These are phyloP conservation scores for Cerastis rubricosa DNA, from an alignment of 2,888 invertebrate genomes.

Conservation along the genomic window DNA sequence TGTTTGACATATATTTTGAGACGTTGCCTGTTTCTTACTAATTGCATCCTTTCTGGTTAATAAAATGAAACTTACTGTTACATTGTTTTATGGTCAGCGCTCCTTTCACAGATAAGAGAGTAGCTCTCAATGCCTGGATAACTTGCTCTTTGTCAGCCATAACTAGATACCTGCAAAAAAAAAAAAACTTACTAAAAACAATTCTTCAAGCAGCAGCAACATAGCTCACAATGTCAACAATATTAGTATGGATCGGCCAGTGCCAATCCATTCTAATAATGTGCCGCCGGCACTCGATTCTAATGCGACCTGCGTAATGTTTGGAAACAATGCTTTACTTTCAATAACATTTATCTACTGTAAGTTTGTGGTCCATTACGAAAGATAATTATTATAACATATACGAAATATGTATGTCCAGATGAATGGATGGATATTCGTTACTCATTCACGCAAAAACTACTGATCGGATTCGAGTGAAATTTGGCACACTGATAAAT, in stretches of 20 bases:
- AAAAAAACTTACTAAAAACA: background rate
- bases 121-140: conserved; percentile 86
- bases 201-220: background rate
- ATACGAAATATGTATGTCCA: too few relatives aligned
- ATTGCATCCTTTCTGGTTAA: background rate
- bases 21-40: background rate
- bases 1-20: background rate
- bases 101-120: conserved; percentile 89
- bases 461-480: too few relatives aligned
- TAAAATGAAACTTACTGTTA: conserved; percentile 86
- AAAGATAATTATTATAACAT: too few relatives aligned
- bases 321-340: background rate
- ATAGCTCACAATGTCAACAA: background rate
- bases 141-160: conserved; percentile 89
- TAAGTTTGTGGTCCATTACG: too few relatives aligned
- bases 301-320: background rate
- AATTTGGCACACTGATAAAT: background rate
- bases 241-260: background rate
- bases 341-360: background rate
- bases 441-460: too few relatives aligned
- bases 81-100: conserved; percentile 88
- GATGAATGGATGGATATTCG: too few relatives aligned
- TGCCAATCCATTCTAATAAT: background rate
- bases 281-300: background rate
- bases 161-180: conserved; percentile 33